A percentile compares a stretch with the other conserved stretches of the same genome.
Conservation (phyloP, 2,888 invertebrate genomes). For the Stictocephala bisonia region DNA sequence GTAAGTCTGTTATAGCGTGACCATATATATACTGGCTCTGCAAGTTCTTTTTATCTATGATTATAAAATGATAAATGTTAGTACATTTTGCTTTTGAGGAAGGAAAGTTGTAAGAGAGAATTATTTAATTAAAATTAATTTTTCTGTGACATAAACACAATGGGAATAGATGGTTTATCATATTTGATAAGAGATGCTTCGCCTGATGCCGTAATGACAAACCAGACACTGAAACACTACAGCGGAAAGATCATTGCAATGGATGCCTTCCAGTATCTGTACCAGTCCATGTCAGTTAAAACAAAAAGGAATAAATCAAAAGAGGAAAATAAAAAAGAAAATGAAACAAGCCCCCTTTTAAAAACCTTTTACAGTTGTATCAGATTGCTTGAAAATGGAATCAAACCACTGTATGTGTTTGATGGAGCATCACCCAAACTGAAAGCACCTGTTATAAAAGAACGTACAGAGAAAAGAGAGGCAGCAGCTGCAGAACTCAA, state of each 20-base stretch:
- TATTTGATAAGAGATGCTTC: not conserved
- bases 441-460: not conserved
- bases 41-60: too few relatives aligned
- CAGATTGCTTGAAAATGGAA: conserved; percentile 2
- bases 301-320: not conserved
- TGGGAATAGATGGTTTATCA: not conserved
- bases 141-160: too few relatives aligned
- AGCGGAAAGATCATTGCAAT: not conserved
- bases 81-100: too few relatives aligned
- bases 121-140: too few relatives aligned
- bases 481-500: not conserved
- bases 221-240: not conserved
- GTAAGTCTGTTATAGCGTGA: too few relatives aligned
- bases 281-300: not conserved
- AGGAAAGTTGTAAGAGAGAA: too few relatives aligned
- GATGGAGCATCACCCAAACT: not conserved
- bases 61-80: too few relatives aligned
- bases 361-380: not conserved
- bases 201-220: not conserved
- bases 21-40: too few relatives aligned
- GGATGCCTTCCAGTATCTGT: conserved; percentile 1
- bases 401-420: conserved; percentile 8
- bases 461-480: not conserved
- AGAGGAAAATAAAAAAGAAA: not conserved
- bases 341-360: not conserved